A percentile compares a stretch with the other conserved stretches of the same genome.
phyloP scores from a whole-genome alignment of 1,140 invertebrate species.

The Platyscapa corneri region DNA sequence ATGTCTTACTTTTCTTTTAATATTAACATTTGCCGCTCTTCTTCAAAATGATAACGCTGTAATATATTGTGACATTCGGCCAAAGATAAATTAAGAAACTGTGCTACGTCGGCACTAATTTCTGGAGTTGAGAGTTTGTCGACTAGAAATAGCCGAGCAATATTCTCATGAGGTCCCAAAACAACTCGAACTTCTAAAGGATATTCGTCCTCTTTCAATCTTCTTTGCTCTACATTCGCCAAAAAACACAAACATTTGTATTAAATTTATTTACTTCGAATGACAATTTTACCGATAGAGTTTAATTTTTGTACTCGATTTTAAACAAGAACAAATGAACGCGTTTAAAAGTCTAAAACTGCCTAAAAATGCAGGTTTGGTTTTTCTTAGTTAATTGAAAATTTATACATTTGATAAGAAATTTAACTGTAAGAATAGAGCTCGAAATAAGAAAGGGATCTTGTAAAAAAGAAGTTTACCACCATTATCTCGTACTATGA shows the following conservation, averaged over 20 bases:
- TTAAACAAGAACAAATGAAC: no score
- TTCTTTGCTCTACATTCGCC: constrained; percentile 80
- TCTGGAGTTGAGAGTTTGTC: constrained; percentile 83
- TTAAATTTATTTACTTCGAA: no score
- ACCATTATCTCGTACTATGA: constrained; percentile 88
- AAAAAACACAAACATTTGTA: not conserved
- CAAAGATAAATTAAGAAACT: constrained; percentile 87
- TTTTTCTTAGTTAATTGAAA: no score
- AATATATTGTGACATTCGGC: constrained; percentile 87
- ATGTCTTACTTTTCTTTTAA: constrained; percentile 83
- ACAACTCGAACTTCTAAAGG: constrained; percentile 85
- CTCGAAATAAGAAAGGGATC: no score
- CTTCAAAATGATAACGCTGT: constrained; percentile 85
- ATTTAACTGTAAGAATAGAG: no score
- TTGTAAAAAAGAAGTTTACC: no score
- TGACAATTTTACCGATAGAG: no score
- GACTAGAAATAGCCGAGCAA: constrained; percentile 86
- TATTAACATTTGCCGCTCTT: constrained; percentile 81
- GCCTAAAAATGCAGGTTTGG: no score
- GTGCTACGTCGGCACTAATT: constrained; percentile 87
- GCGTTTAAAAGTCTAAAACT: no score
- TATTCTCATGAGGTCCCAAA: constrained; percentile 88
- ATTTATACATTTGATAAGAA: no score
- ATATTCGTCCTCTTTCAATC: constrained; percentile 85
- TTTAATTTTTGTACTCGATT: no score